Evolutionary conservation across 2,797 vertebrate species (phyloP).

Genomic region (Onychomys arenicola): DNA sequence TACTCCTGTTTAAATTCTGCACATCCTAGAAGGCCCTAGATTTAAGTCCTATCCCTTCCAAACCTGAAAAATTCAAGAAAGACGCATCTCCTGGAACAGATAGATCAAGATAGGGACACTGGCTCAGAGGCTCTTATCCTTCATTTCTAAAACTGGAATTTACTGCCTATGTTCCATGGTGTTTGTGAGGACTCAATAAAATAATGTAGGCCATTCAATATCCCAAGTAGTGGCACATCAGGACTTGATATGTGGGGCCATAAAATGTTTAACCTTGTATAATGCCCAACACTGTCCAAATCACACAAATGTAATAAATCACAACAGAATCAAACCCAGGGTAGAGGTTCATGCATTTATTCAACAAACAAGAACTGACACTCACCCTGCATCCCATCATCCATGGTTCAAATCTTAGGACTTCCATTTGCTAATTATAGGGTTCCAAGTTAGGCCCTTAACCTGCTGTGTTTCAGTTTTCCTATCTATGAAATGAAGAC

Average conservation of each 20-base stretch:
- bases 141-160: slow-evolving; percentile 45
- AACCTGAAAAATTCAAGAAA: background rate
- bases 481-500: background rate
- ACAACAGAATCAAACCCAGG: background rate
- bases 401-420: background rate
- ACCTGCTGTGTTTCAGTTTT: background rate
- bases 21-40: background rate
- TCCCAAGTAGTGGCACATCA: background rate
- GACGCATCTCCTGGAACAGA: background rate
- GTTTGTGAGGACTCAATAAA: background rate
- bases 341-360: background rate
- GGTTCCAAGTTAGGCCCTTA: background rate
- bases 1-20: background rate
- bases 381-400: background rate
- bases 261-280: slow-evolving; percentile 22
- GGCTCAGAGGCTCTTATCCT: background rate
- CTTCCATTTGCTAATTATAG: background rate
- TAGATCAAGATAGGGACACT: background rate
- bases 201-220: background rate
- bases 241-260: background rate
- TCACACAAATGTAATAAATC: background rate
- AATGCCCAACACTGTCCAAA: background rate
- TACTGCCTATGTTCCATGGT: background rate
- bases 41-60: background rate
- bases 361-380: background rate